Conservation (phyloP, 2,888 invertebrate genomes). For the Prenolepis imparis region DNA sequence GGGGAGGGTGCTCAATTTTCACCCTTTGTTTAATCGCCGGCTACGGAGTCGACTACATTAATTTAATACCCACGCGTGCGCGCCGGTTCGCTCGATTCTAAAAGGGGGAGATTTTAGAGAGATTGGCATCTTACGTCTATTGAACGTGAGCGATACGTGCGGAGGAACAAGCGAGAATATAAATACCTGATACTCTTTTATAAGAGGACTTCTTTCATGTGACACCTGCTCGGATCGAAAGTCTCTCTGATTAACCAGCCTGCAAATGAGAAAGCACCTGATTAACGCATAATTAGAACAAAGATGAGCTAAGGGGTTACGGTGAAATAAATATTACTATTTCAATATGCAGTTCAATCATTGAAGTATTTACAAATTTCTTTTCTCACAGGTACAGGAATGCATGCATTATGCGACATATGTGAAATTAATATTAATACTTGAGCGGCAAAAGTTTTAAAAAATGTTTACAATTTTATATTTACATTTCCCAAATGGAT, state of each 20-base stretch:
- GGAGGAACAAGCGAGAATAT: neutral
- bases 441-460: neutral
- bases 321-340: neutral
- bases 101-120: slow-evolving; percentile 64
- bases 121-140: slow-evolving; percentile 62
- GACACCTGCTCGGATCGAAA: neutral
- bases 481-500: neutral
- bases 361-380: neutral
- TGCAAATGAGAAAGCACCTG: neutral
- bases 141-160: slow-evolving; percentile 30
- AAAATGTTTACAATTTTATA: slow-evolving; percentile 3
- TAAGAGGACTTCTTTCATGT: neutral
- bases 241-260: neutral
- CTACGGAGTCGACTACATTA: slow-evolving; percentile 84
- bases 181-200: slow-evolving; percentile 40
- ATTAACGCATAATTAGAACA: neutral
- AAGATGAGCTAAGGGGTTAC: neutral
- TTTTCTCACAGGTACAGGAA: neutral
- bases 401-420: neutral
- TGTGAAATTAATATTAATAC: neutral
- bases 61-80: slow-evolving; percentile 83
- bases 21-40: slow-evolving; percentile 85
- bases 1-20: slow-evolving; percentile 82
- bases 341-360: neutral
- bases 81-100: slow-evolving; percentile 73